Conservation (phyloP, 2,888 invertebrate species). For the Stenchaetothrips biformis region DNA sequence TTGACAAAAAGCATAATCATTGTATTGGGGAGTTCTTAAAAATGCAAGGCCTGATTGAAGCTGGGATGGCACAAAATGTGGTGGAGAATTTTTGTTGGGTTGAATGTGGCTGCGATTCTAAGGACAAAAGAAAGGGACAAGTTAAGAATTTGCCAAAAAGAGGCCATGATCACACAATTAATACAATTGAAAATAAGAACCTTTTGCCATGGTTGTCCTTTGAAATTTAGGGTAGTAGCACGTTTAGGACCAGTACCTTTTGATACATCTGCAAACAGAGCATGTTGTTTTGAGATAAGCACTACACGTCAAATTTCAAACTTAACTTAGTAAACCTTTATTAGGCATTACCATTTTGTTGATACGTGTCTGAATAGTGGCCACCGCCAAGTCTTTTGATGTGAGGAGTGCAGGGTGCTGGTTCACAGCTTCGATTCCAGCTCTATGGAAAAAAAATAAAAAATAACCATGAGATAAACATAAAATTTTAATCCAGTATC, state of each 20-base stretch:
- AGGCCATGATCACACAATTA: too few species aligned
- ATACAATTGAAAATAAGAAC: not conserved
- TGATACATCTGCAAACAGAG: not conserved
- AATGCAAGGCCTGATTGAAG: not conserved
- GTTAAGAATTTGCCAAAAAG: not conserved
- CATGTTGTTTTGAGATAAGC: not conserved
- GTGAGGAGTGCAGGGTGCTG: not conserved
- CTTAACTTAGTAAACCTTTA: not conserved
- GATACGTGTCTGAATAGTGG: not conserved
- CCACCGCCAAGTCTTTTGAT: not conserved
- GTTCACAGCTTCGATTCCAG: conserved; percentile 8
- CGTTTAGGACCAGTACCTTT: not conserved
- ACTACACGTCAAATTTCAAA: not conserved
- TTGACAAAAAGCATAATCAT: conserved; percentile 1
- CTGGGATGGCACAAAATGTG: not conserved
- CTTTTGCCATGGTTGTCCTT: conserved; percentile 1
- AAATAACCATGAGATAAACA: not conserved
- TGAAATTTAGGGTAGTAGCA: not conserved
- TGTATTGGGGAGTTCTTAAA: not conserved
- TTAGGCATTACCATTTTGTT: not conserved
- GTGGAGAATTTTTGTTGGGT: not conserved
- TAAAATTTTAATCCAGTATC: not conserved
- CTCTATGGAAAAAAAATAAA: not conserved
- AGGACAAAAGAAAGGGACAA: not conserved
- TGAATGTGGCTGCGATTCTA: not conserved